phyloP scores from a whole-genome alignment of 2,888 invertebrate species.

The Nebria salina region DNA sequence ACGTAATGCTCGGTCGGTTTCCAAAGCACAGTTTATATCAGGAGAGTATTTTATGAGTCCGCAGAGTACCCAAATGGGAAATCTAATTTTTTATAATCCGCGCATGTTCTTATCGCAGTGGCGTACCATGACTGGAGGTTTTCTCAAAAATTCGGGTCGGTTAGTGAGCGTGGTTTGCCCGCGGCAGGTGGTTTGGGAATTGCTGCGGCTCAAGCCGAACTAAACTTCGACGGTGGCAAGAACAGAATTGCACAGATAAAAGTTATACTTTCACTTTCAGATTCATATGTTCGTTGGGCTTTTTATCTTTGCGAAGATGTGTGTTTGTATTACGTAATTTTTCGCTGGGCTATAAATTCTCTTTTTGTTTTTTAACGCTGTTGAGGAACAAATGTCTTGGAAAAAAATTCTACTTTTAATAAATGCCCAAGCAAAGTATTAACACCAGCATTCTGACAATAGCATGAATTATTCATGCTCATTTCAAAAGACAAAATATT shows the following conservation, averaged over 20 bases:
- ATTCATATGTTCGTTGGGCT: slow-evolving; percentile 40
- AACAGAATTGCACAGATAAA: slow-evolving; percentile 40
- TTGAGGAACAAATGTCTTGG: slow-evolving; percentile 32
- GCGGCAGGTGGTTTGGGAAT: slow-evolving; percentile 3
- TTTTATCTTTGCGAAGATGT: slow-evolving; percentile 36
- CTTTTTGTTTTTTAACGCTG: background rate
- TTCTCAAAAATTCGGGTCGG: background rate
- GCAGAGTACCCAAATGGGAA: slow-evolving; percentile 29
- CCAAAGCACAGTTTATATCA: background rate
- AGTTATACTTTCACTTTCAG: slow-evolving; percentile 45
- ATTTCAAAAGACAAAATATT: background rate
- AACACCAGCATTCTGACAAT: background rate
- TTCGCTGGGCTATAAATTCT: slow-evolving; percentile 36
- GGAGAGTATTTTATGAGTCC: slow-evolving; percentile 7
- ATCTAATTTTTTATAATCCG: slow-evolving; percentile 42
- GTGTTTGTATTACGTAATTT: slow-evolving; percentile 40
- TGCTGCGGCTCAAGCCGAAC: slow-evolving; percentile 14
- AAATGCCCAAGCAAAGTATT: background rate
- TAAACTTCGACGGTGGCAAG: slow-evolving; percentile 19
- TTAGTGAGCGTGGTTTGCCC: background rate
- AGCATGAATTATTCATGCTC: background rate
- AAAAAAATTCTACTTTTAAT: slow-evolving; percentile 10
- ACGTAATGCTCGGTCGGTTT: background rate
- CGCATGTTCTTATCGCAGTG: slow-evolving; percentile 20
- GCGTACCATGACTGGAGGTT: background rate